Evolutionary conservation across 2,797 vertebrate species (phyloP), one percentile per base, ranked within the genome.

Genomic region (Austrolebias charrua): DNA sequence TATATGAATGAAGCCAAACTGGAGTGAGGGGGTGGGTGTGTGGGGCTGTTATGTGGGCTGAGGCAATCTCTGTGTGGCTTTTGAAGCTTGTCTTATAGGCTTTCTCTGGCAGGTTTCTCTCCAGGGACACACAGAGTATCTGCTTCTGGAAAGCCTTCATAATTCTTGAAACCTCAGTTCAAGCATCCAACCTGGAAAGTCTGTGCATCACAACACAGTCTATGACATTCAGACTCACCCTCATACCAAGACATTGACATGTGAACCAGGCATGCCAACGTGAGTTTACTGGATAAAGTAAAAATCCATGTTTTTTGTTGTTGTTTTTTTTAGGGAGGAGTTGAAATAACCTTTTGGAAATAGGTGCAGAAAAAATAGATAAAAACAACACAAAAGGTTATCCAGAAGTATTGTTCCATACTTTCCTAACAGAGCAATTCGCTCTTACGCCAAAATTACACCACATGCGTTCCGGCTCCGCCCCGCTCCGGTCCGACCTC

Each of bases 61-160:
- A 90, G 76, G 84, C 82, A 90, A 89, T 90, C 81, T 87, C 65
- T 75, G 71, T 63, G 75, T 85, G 88, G 86, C 79, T 84, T 90
- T 89, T 91, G 87, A 89, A 88, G 88, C 87, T 83, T 90, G 88
- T 88, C 88, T 89, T 90, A 87, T 89, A 85, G 86, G 85, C 86
- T 88, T 88, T 78, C 78, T 80, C 86, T 82, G 83, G 84, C 86
- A 86, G 84, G 76, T 75, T 77, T 76, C 63, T 87, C 86, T 88
- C 86, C 72, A 56, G 88, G 82, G 85, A 80, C 79, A 51, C 50
- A 35, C 44, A 3, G 29, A 52, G 75, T 75, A 75, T 79, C 70
- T 77, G 80, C 67, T 69, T 75, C 57, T 70, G 78, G 76, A 78
- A 84, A 68, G 71, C 80, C 60, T 73, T 86, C 15, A 11, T 49